phyloP scores from a whole-genome alignment of 2,797 vertebrate genomes.

The Lepus townsendii region DNA sequence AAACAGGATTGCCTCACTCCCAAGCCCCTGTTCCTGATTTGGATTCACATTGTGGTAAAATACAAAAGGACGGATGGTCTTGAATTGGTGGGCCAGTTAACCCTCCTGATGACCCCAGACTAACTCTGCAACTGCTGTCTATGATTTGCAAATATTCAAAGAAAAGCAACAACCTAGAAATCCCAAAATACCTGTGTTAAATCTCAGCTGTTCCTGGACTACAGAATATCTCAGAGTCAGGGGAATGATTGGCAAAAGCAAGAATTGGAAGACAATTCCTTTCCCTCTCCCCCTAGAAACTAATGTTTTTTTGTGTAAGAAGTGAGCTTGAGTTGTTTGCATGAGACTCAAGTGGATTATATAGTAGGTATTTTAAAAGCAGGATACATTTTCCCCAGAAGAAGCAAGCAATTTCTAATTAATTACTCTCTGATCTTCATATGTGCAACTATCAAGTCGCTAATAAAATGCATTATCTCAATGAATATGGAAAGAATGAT shows the following conservation, averaged over 20 bases:
- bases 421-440: not conserved
- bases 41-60: fast-evolving
- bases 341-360: not conserved
- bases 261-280: not conserved
- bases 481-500: not conserved
- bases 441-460: not conserved
- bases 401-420: not conserved
- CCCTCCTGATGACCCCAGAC: no score
- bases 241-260: not conserved
- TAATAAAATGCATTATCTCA: not conserved
- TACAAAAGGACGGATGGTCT: fast-evolving
- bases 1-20: no score
- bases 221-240: not conserved
- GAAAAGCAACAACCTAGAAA: not conserved
- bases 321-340: not conserved
- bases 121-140: not conserved
- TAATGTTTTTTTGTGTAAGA: not conserved
- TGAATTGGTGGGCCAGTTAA: fast-evolving
- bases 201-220: not conserved
- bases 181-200: fast-evolving
- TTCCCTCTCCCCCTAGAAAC: not conserved
- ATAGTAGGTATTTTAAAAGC: not conserved
- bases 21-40: not conserved
- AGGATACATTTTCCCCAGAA: not conserved
- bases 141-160: not conserved